Percentiles rank a stretch among this genome's conserved stretches.
phyloP scores from a whole-genome alignment of 2,797 vertebrate species.

The Ataeniobius toweri region DNA sequence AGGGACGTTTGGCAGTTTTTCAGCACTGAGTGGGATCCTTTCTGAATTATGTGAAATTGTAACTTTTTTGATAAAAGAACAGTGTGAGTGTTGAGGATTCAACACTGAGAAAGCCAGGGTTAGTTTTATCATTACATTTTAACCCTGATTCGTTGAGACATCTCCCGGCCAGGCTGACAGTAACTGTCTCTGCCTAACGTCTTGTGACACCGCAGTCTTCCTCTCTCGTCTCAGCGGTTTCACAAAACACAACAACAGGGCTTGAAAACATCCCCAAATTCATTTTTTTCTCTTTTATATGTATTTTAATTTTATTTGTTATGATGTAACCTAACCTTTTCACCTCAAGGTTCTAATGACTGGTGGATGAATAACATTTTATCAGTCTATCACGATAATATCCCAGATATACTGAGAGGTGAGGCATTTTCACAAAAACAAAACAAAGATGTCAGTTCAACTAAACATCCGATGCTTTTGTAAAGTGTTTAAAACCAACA shows the following conservation, averaged over 20 bases:
- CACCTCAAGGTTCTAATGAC: background rate
- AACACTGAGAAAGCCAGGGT: background rate
- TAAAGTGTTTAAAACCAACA: no score
- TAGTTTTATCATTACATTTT: constrained; percentile 12
- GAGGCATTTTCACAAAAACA: no score
- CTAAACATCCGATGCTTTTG: no score
- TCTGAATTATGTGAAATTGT: background rate
- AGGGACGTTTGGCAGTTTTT: background rate
- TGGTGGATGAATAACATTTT: background rate
- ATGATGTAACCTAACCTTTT: background rate
- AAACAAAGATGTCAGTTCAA: no score
- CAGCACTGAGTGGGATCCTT: background rate
- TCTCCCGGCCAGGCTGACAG: constrained; percentile 31
- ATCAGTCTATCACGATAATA: background rate
- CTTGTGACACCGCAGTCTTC: constrained; percentile 19
- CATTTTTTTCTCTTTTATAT: background rate
- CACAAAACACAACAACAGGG: constrained; percentile 18
- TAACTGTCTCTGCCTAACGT: constrained; percentile 21
- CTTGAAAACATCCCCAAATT: background rate
- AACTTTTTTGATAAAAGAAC: background rate
- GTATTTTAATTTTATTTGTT: background rate
- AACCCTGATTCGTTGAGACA: constrained; percentile 46
- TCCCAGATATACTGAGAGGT: no score
- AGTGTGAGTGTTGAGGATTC: background rate
- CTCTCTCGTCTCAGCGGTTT: constrained; percentile 2